Percentiles rank a stretch among this genome's conserved stretches.
Evolutionary conservation across 1,140 invertebrate species (phyloP).

Genomic region (Papilio dardanus): DNA sequence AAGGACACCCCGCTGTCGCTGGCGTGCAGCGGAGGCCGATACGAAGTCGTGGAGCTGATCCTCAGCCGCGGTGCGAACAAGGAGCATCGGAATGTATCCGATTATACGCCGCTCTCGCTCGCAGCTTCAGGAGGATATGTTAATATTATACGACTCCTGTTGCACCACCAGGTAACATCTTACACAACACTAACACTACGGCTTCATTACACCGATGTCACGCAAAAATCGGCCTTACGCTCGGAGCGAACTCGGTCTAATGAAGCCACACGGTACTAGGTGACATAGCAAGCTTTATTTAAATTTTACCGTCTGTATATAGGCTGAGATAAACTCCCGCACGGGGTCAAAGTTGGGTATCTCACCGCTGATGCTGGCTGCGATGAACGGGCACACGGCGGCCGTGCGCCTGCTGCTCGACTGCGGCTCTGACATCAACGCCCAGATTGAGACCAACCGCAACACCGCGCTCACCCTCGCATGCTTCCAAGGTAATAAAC

Average conservation of each 20-base stretch:
- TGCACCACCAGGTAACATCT: slow-evolving; percentile 86
- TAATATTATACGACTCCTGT: slow-evolving; percentile 97
- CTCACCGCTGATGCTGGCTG: slow-evolving; percentile 99
- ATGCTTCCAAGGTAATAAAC: slow-evolving; percentile 98
- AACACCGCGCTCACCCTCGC: slow-evolving; percentile 99
- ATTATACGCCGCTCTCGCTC: slow-evolving; percentile 98
- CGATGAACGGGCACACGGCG: slow-evolving; percentile 99
- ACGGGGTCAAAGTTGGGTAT: slow-evolving; percentile 99
- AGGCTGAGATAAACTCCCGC: slow-evolving; percentile 98
- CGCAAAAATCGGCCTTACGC: too few relatives aligned
- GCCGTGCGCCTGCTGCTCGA: slow-evolving; percentile 96
- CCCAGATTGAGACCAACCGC: slow-evolving; percentile 99
- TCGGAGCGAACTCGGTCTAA: too few relatives aligned
- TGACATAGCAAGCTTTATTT: background rate
- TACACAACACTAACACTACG: too few relatives aligned
- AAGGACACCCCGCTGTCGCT: slow-evolving; percentile 99
- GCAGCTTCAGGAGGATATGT: slow-evolving; percentile 99
- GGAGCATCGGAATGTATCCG: slow-evolving; percentile 99
- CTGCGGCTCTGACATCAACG: slow-evolving; percentile 99
- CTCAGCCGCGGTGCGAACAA: slow-evolving; percentile 96
- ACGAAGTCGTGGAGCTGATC: slow-evolving; percentile 97
- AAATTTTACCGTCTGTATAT: background rate
- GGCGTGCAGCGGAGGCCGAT: slow-evolving; percentile 98
- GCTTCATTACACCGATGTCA: too few relatives aligned
- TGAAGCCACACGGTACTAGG: too few relatives aligned